phyloP scores from a whole-genome alignment of 35 echinoderm and acorn worm species.

The Lytechinus pictus region DNA sequence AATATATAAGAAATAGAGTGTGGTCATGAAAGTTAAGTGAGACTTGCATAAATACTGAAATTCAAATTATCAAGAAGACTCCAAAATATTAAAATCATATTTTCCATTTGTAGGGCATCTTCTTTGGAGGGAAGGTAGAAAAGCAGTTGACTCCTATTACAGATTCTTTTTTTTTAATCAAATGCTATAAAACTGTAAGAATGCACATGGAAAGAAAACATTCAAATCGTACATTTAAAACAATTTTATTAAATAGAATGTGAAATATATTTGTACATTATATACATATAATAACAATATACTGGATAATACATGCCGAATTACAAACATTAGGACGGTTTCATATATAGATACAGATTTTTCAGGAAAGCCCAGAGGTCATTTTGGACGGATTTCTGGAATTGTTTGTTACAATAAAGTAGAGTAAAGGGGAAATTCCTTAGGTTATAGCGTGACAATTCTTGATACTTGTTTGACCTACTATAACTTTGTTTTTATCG shows the following conservation, averaged over 20 bases:
- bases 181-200: background rate
- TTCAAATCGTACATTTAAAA: background rate
- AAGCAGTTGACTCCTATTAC: too few relatives aligned
- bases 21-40: background rate
- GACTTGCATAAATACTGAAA: too few relatives aligned
- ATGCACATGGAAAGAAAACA: background rate
- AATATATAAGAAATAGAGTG: background rate
- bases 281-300: background rate
- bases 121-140: too few relatives aligned
- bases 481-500: background rate
- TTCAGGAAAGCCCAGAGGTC: background rate
- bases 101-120: too few relatives aligned
- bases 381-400: background rate
- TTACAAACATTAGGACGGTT: background rate
- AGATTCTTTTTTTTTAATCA: background rate
- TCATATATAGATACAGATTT: background rate
- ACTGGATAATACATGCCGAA: background rate
- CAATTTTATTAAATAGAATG: constrained; percentile 3
- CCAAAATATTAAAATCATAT: too few relatives aligned
- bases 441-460: background rate
- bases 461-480: background rate
- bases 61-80: too few relatives aligned
- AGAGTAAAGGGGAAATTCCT: background rate
- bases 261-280: background rate
- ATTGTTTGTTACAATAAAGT: background rate